Evolutionary conservation across 2,888 invertebrate species (phyloP), one percentile per base, ranked within the genome.

Genomic region (Ophion obscuratus): DNA sequence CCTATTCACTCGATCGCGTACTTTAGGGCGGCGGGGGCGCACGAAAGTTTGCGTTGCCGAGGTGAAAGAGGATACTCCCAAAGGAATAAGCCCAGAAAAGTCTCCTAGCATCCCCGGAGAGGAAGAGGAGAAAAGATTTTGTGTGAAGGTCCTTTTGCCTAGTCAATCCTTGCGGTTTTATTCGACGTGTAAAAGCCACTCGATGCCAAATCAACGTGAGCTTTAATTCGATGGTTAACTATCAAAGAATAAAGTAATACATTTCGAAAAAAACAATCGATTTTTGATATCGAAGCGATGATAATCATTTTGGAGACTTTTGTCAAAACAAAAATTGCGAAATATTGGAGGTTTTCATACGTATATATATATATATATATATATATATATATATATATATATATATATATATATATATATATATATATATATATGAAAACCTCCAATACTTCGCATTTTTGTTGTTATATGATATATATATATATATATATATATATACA

Each of bases 21-120:
- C 62, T 64, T 73, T 73, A 62, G 2, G 31, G 44, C 44, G 47
- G 66, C n/a, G 53, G 47, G 61, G 73, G 40, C 57, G 71, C 24
- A 80, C 62, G 70, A 66, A 64, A 68, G 73, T 74, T 68, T 74
- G 81, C 73, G 67, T 84, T 61, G 4, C 64, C 74, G 27, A 36
- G 62, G 64, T 76, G 68, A 82, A 85, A 76, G 66, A 79, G 76
- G 71, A 66, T 47, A 64, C 64, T 83, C 85, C 85, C 83, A n/a
- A 17, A 76, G 85, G 85, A 76, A 66, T 76, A 75, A 68, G 68
- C 76, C 61, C 40, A 70, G 81, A 62, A 70, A 68, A 75, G 70
- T 67, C 67, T 68, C 31, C 36, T 27, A 47, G 5, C 7, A 40
- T 47, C 47, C 68, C 6, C 6, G 20, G 36, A 20, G 27, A 62